Evolutionary conservation across 30 jellyfish, hydroid and myxozoan genomes (phyloP).

Genomic region (Nemopilema nomurai): DNA sequence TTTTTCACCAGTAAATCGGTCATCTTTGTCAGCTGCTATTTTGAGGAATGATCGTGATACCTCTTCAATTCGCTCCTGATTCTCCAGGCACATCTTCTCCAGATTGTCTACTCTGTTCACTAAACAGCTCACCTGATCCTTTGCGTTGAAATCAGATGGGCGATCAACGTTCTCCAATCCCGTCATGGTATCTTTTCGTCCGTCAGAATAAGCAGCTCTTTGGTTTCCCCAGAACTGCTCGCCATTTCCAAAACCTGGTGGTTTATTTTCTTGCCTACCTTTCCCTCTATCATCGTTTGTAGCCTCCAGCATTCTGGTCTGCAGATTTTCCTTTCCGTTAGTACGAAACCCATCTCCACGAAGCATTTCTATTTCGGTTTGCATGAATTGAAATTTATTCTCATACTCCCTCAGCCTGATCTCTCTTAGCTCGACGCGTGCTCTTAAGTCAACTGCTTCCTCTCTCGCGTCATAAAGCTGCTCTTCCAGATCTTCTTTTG

Average conservation of each 20-base stretch:
- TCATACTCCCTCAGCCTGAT: conserved; percentile 10
- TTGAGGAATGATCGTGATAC: background rate
- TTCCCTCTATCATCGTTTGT: background rate
- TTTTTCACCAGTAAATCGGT: background rate
- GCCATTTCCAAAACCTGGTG: background rate
- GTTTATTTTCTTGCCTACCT: too few relatives aligned
- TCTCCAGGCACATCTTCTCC: background rate
- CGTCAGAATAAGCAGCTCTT: too few relatives aligned
- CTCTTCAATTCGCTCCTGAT: background rate
- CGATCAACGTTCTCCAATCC: background rate
- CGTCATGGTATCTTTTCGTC: too few relatives aligned
- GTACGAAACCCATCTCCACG: background rate
- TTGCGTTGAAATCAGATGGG: background rate
- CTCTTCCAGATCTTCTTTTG: background rate
- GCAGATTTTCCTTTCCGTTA: background rate
- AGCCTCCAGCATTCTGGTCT: background rate
- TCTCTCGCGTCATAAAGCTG: conserved; percentile 8
- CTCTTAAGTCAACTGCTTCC: conserved; percentile 9
- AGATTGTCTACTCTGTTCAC: background rate
- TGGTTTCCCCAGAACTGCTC: background rate
- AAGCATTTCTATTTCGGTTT: conserved; percentile 7
- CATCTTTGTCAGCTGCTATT: background rate
- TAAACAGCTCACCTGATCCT: background rate
- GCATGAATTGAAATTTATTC: conserved; percentile 22
- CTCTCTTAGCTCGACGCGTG: conserved; percentile 1